Percentiles rank a stretch among this genome's conserved stretches.
Conservation (phyloP, 1,140 invertebrate species). For the Drosophila mauritiana region DNA sequence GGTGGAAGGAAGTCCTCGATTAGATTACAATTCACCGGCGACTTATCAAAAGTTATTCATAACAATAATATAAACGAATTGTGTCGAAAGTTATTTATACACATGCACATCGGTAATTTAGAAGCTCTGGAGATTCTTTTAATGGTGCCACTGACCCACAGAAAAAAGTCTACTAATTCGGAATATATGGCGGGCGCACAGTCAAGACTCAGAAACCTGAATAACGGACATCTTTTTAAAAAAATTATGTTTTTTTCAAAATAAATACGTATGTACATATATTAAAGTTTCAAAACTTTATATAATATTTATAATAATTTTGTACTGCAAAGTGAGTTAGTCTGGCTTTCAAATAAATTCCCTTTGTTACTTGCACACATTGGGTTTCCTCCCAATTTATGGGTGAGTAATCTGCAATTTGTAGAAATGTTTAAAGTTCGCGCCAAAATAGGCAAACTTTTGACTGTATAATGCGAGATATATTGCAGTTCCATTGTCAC, state of each 20-base stretch:
- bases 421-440: not conserved
- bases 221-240: not conserved
- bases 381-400: not conserved
- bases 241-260: too few species aligned
- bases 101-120: not conserved
- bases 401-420: not conserved
- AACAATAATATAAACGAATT: slow-evolving; percentile 24
- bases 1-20: slow-evolving; percentile 57
- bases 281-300: not conserved
- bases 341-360: not conserved
- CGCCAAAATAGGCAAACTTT: not conserved
- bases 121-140: slow-evolving; percentile 5
- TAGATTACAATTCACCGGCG: slow-evolving; percentile 55
- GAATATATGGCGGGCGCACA: not conserved
- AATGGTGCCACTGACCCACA: slow-evolving; percentile 37
- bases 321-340: too few species aligned
- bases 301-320: not conserved
- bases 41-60: slow-evolving; percentile 40
- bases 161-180: not conserved
- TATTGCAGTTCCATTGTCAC: slow-evolving; percentile 8
- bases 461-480: not conserved
- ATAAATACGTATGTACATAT: too few species aligned
- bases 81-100: slow-evolving; percentile 22
- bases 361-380: not conserved
- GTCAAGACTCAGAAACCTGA: not conserved